Conservation (phyloP, 2,113 vertebrate genomes). For the Nansenia antarctica region DNA sequence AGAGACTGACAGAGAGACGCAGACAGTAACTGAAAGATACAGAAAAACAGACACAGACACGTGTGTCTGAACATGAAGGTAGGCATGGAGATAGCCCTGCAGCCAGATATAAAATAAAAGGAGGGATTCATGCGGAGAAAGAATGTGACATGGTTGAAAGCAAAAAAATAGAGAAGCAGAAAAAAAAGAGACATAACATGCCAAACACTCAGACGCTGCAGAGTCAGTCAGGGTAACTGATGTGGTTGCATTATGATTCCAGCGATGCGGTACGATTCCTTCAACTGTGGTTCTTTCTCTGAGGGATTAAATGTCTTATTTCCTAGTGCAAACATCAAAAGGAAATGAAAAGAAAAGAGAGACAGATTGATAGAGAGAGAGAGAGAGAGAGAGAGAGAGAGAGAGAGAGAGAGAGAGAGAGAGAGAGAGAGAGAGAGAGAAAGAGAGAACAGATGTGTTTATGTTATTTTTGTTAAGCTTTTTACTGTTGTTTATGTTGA, state of each 20-base stretch:
- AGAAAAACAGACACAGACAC: too few relatives aligned
- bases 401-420: not conserved
- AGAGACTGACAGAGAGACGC: conserved; percentile 52
- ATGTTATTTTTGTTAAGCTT: not conserved
- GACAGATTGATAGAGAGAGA: not conserved
- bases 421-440: not conserved
- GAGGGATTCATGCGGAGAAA: not conserved
- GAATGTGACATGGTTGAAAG: not conserved
- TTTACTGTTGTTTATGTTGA: conserved; percentile 20
- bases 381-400: not conserved
- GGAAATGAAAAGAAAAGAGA: not conserved
- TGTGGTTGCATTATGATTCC: conserved; percentile 34
- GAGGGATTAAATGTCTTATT: conserved; percentile 22
- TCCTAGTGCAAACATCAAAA: conserved; percentile 20
- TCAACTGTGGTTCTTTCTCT: conserved; percentile 10
- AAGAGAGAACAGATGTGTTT: not conserved
- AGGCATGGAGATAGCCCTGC: conserved; percentile 30
- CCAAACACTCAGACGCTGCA: conserved; percentile 5
- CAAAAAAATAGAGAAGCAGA: not conserved
- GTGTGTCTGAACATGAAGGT: conserved; percentile 28
- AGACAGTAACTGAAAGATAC: too few relatives aligned
- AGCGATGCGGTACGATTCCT: not conserved
- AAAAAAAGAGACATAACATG: conserved; percentile 16
- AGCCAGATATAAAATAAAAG: conserved; percentile 18
- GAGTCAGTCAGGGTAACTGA: conserved; percentile 21